These are phyloP conservation scores for Tetranychus truncatus DNA, from an alignment of 2,888 invertebrate genomes.

Conservation along the genomic window DNA sequence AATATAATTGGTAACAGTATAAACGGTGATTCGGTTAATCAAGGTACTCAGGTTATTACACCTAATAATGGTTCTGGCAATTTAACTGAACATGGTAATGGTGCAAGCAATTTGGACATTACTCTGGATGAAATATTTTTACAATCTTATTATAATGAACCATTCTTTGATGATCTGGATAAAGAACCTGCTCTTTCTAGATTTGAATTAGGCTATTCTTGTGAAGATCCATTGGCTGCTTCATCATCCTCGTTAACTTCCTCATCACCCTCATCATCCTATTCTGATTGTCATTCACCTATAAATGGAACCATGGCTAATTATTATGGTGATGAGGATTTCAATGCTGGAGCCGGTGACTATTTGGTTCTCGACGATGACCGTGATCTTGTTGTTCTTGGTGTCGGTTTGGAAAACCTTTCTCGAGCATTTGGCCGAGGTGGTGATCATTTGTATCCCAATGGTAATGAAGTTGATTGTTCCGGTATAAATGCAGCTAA, in stretches of 20 bases:
- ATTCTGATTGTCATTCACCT: slow-evolving; percentile 14
- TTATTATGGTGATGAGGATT: slow-evolving; percentile 1
- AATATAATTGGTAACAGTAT: not conserved
- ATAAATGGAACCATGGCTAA: not conserved
- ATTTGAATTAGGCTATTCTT: not conserved
- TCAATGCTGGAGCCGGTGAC: not conserved
- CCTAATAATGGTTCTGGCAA: too few relatives aligned
- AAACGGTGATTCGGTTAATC: not conserved
- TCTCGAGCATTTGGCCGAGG: not conserved
- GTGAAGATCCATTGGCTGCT: not conserved
- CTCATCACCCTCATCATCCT: slow-evolving; percentile 19
- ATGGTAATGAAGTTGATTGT: not conserved
- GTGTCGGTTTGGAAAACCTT: slow-evolving; percentile 30
- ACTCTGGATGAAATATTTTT: slow-evolving; percentile 28
- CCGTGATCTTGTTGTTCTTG: slow-evolving; percentile 32
- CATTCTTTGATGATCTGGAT: not conserved
- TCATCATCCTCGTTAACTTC: slow-evolving; percentile 19
- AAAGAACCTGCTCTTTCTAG: not conserved
- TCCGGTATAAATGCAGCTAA: not conserved
- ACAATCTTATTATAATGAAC: slow-evolving; percentile 14
- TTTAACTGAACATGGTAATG: not conserved
- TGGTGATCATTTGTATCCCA: not conserved
- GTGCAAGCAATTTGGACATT: slow-evolving; percentile 18
- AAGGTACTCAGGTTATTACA: not conserved
- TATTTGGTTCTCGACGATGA: slow-evolving; percentile 1